Conservation (phyloP, 2,888 invertebrate species). For the Synergus laeviventris region DNA sequence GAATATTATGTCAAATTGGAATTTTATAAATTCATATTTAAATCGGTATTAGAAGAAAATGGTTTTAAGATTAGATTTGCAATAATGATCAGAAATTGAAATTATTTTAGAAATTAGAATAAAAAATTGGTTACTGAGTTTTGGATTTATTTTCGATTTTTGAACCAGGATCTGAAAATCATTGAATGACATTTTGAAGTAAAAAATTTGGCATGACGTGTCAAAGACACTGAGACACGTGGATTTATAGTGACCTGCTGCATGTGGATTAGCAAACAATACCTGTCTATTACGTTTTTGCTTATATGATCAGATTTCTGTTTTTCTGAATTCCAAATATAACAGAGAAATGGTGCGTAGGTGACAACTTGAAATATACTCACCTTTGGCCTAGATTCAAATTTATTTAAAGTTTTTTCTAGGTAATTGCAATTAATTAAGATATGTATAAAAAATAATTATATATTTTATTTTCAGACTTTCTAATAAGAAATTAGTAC, state of each 20-base stretch:
- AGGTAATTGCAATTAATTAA: neutral
- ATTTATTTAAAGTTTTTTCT: neutral
- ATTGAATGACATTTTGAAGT: neutral
- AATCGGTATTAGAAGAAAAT: neutral
- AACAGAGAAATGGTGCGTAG: neutral
- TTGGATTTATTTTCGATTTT: neutral
- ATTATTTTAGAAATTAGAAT: no score
- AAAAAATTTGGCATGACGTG: conserved; percentile 38
- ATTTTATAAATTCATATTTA: neutral
- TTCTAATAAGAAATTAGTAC: neutral
- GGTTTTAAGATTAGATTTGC: no score
- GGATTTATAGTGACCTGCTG: conserved; percentile 48
- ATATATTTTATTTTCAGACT: no score
- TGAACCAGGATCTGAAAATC: neutral
- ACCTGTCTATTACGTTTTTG: conserved; percentile 16
- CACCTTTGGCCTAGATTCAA: neutral
- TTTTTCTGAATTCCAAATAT: neutral
- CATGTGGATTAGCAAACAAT: conserved; percentile 56
- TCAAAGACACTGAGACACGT: conserved; percentile 54
- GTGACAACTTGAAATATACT: neutral
- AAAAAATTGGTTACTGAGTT: neutral
- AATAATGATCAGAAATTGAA: no score
- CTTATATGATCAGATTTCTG: neutral
- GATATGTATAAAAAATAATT: neutral
- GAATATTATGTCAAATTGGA: neutral